phyloP scores from a whole-genome alignment of 2,888 invertebrate genomes.

The Fragum fragum region DNA sequence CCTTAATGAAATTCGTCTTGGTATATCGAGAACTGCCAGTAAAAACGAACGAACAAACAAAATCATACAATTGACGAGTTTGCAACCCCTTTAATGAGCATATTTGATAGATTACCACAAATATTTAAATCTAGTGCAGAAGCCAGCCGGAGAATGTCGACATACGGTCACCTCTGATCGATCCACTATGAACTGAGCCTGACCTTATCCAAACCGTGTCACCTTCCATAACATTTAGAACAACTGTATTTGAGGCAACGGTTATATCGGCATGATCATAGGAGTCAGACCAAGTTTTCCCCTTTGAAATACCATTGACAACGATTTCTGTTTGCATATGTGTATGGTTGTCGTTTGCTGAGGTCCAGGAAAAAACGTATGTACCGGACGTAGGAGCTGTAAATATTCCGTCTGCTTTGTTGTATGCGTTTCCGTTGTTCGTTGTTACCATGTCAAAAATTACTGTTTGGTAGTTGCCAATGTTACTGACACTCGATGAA shows the following conservation, averaged over 20 bases:
- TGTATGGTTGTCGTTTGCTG: conserved; percentile 33
- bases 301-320: conserved; percentile 31
- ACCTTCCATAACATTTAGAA: conserved; percentile 38
- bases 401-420: conserved; percentile 55
- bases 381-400: conserved; percentile 45
- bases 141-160: conserved; percentile 52
- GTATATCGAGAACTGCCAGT: too few relatives aligned
- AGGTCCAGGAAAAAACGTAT: conserved; percentile 56
- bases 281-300: conserved; percentile 47
- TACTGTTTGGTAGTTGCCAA: conserved; percentile 51
- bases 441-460: conserved; percentile 54
- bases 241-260: conserved; percentile 48
- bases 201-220: conserved; percentile 54
- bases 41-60: too few relatives aligned
- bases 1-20: too few relatives aligned
- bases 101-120: background rate
- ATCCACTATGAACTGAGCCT: conserved; percentile 27
- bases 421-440: conserved; percentile 56
- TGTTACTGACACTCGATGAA: conserved; percentile 11
- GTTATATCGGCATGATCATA: conserved; percentile 44
- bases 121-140: too few relatives aligned
- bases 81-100: background rate
- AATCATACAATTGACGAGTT: too few relatives aligned
- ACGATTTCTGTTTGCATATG: conserved; percentile 57
- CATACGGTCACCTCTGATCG: conserved; percentile 32